Conservation (phyloP, 2,797 vertebrate genomes). For the Urocyon cinereoargenteus region DNA sequence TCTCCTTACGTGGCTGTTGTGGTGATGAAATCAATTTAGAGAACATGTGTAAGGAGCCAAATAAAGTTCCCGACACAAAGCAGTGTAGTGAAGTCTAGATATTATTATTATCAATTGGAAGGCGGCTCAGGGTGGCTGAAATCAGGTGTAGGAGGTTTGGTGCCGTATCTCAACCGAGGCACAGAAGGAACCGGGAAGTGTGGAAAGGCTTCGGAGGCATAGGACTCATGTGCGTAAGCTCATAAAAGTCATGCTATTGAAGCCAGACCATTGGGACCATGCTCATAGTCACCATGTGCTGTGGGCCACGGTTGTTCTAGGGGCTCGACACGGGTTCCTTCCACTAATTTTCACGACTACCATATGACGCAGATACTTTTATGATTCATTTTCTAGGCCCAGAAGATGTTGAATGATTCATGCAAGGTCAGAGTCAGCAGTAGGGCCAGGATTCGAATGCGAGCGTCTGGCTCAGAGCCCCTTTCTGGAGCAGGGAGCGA, state of each 20-base stretch:
- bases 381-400: neutral
- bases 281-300: neutral
- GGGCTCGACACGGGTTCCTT: neutral
- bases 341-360: neutral
- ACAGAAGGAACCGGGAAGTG: constrained; percentile 6
- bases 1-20: neutral
- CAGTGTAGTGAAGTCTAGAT: constrained; percentile 15
- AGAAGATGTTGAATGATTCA: neutral
- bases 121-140: neutral
- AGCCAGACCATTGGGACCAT: neutral
- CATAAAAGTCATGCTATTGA: neutral
- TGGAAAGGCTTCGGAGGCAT: neutral
- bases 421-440: neutral
- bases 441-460: neutral
- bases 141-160: neutral
- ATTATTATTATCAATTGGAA: neutral
- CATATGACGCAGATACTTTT: neutral
- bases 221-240: neutral
- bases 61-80: neutral
- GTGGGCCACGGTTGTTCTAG: neutral
- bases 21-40: neutral
- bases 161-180: neutral
- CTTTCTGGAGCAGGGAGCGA: neutral
- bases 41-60: constrained; percentile 12
- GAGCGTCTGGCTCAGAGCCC: neutral